phyloP scores from a whole-genome alignment of 2,797 vertebrate species.

The Parambassis ranga region DNA sequence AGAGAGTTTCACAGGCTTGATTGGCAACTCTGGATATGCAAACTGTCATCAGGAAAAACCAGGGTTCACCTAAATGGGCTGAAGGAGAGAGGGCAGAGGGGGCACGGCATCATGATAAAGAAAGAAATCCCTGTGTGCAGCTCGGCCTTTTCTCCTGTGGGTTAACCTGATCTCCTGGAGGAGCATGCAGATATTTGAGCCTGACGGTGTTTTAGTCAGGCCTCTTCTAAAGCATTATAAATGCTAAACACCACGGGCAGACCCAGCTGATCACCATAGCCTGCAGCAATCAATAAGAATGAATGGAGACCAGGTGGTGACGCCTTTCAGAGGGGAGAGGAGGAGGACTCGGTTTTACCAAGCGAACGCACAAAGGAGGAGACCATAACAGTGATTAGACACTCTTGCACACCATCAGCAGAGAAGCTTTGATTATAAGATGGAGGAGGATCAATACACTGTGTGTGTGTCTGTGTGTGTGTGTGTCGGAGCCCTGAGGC shows the following conservation, averaged over 20 bases:
- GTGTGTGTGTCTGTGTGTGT: too few species aligned
- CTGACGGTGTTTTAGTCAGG: constrained; percentile 57
- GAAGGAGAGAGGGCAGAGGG: constrained; percentile 55
- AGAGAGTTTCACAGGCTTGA: constrained; percentile 66
- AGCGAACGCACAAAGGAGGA: constrained; percentile 54
- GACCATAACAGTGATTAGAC: constrained; percentile 60
- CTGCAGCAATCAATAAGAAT: constrained; percentile 72
- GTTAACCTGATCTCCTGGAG: constrained; percentile 69
- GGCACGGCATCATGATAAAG: constrained; percentile 66
- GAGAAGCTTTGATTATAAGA: constrained; percentile 59
- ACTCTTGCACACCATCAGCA: constrained; percentile 12
- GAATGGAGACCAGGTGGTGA: constrained; percentile 78
- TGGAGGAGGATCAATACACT: constrained; percentile 53
- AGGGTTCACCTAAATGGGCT: constrained; percentile 54
- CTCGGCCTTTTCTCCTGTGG: constrained; percentile 61
- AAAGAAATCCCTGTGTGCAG: constrained; percentile 57
- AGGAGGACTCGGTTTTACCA: constrained; percentile 55
- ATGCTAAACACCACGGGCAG: constrained; percentile 70
- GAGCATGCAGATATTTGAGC: constrained; percentile 63
- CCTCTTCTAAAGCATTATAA: constrained; percentile 72
- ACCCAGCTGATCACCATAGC: constrained; percentile 75
- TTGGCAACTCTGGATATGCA: constrained; percentile 73
- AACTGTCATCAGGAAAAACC: constrained; percentile 75
- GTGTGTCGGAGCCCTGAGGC: constrained; percentile 10
- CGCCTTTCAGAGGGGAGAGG: constrained; percentile 54